Evolutionary conservation across 2,888 invertebrate genomes (phyloP).

Genomic region (Merodon equestris): DNA sequence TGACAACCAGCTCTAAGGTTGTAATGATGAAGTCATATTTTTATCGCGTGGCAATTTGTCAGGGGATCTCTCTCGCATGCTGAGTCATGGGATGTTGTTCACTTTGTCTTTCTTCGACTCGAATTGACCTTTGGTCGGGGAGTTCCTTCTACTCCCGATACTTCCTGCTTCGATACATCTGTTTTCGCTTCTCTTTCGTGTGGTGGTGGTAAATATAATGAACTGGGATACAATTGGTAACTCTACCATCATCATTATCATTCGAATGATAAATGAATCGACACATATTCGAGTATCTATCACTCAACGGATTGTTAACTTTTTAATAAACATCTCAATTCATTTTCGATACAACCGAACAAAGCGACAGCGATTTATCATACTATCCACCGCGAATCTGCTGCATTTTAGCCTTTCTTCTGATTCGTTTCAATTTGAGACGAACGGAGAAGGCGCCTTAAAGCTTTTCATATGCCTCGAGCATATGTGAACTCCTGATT

Average conservation of each 20-base stretch:
- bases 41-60: conserved; percentile 67
- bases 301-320: conserved; percentile 44
- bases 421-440: too few relatives aligned
- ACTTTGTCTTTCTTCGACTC: conserved; percentile 2
- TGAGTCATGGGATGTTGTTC: conserved; percentile 45
- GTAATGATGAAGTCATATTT: conserved; percentile 63
- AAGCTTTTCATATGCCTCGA: too few relatives aligned
- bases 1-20: conserved; percentile 5
- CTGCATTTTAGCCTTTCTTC: too few relatives aligned
- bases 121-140: conserved; percentile 28
- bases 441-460: too few relatives aligned
- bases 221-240: conserved; percentile 34
- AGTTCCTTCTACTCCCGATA: conserved; percentile 33
- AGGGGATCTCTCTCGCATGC: conserved; percentile 47
- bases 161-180: conserved; percentile 46
- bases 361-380: conserved; percentile 39
- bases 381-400: neutral
- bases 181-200: neutral
- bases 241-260: conserved; percentile 26
- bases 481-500: too few relatives aligned
- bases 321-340: conserved; percentile 41
- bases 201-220: conserved; percentile 30
- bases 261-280: conserved; percentile 24
- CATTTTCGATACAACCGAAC: too few relatives aligned
- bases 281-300: conserved; percentile 41